Percentiles rank a stretch among this genome's conserved stretches.
Evolutionary conservation across 2,797 vertebrate genomes (phyloP).

Genomic region (Accipiter superciliosus): DNA sequence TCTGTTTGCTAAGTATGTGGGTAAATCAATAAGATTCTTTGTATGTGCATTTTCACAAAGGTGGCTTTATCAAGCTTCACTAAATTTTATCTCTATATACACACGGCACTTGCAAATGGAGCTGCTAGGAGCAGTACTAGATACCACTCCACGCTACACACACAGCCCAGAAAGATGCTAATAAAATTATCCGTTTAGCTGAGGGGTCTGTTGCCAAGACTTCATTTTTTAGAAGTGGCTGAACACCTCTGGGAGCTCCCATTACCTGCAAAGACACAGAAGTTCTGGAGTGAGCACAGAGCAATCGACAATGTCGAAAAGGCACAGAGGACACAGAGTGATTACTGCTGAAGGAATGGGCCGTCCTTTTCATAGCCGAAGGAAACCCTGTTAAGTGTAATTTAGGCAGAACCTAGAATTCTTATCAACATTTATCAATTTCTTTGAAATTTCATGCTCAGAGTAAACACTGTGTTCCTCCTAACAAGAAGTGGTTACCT

Average conservation of each 20-base stretch:
- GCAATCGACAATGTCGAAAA: accelerated
- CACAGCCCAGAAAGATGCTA: background rate
- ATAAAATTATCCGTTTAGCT: background rate
- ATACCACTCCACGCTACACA: background rate
- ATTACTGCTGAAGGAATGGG: background rate
- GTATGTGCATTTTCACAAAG: background rate
- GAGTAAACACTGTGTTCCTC: background rate
- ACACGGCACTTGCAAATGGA: background rate
- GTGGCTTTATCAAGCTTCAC: background rate
- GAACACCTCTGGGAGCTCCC: background rate
- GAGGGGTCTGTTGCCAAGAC: background rate
- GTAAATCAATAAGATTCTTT: background rate
- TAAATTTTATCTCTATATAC: background rate
- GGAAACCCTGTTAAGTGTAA: background rate
- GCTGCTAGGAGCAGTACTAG: background rate
- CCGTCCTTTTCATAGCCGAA: background rate
- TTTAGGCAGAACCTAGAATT: background rate
- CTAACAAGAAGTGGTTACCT: background rate
- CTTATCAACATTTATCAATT: background rate
- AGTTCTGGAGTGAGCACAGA: background rate
- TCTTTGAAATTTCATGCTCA: background rate
- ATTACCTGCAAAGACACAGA: background rate
- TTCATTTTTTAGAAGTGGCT: background rate
- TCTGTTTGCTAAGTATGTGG: background rate
- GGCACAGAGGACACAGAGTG: background rate